These are phyloP conservation scores for Potamilus streckersoni DNA, from an alignment of 1,140 invertebrate genomes.

Conservation along the genomic window DNA sequence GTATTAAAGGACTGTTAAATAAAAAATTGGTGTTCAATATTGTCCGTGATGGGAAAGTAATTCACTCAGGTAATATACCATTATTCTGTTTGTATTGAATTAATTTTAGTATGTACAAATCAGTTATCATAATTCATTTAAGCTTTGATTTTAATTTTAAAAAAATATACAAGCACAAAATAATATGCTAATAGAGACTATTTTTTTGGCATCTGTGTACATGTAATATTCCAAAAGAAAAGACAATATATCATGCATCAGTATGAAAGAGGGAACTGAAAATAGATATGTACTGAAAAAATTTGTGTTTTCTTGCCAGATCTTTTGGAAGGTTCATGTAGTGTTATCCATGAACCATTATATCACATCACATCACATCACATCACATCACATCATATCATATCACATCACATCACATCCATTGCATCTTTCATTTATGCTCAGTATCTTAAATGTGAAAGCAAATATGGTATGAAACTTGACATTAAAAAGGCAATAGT, in stretches of 20 bases:
- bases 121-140: not conserved
- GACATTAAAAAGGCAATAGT: not conserved
- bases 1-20: slow-evolving; percentile 81
- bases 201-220: not conserved
- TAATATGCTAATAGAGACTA: not conserved
- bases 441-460: too few species aligned
- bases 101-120: not conserved
- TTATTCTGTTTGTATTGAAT: slow-evolving; percentile 5
- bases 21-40: slow-evolving; percentile 79
- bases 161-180: not conserved
- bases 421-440: too few species aligned
- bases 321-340: too few species aligned
- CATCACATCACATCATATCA: too few species aligned
- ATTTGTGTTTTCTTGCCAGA: too few species aligned
- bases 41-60: slow-evolving; percentile 75
- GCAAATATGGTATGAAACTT: too few species aligned
- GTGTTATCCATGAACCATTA: too few species aligned
- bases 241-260: not conserved
- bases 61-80: slow-evolving; percentile 78
- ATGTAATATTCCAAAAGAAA: too few species aligned
- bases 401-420: too few species aligned
- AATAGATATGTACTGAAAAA: too few species aligned
- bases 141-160: not conserved
- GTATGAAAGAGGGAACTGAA: too few species aligned
- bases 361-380: too few species aligned